phyloP scores from a whole-genome alignment of 1,140 invertebrate species.

The Ganaspis sp. region DNA sequence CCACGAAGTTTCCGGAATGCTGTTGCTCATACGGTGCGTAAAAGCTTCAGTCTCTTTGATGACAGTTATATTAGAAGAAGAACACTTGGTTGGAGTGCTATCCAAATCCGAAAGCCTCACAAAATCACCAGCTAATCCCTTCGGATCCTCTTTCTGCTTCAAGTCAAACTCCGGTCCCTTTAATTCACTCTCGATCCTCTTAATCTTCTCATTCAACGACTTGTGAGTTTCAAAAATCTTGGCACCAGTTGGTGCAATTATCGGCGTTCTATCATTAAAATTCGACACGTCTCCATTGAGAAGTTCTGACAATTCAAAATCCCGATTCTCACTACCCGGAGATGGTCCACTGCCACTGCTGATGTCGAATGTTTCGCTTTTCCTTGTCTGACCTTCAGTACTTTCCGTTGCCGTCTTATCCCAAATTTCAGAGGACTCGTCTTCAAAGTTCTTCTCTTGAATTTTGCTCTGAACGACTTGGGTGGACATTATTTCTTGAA shows the following conservation, averaged over 20 bases:
- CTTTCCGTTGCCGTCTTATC: slow-evolving; percentile 70
- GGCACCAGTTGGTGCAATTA: slow-evolving; percentile 47
- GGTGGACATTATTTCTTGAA: slow-evolving; percentile 53
- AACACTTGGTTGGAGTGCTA: slow-evolving; percentile 67
- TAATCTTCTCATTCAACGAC: slow-evolving; percentile 70
- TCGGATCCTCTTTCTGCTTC: slow-evolving; percentile 32
- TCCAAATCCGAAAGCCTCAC: slow-evolving; percentile 80
- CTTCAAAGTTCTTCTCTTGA: slow-evolving; percentile 47
- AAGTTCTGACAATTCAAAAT: slow-evolving; percentile 64
- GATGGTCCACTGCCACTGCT: slow-evolving; percentile 69
- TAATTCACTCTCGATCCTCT: slow-evolving; percentile 69
- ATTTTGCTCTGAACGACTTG: not conserved
- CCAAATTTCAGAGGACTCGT: slow-evolving; percentile 67
- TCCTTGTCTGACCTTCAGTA: slow-evolving; percentile 64
- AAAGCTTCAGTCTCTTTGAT: slow-evolving; percentile 58
- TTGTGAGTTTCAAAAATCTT: slow-evolving; percentile 69
- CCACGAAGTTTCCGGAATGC: slow-evolving; percentile 81
- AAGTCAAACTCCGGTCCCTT: slow-evolving; percentile 58
- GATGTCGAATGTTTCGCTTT: slow-evolving; percentile 73
- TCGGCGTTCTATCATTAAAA: slow-evolving; percentile 49
- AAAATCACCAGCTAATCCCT: slow-evolving; percentile 59
- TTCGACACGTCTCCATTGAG: slow-evolving; percentile 55
- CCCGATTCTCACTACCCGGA: slow-evolving; percentile 65
- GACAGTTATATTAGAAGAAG: slow-evolving; percentile 35
- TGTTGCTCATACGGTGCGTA: slow-evolving; percentile 72